phyloP scores from a whole-genome alignment of 2,113 vertebrate genomes.

The Cynoglossus semilaevis region DNA sequence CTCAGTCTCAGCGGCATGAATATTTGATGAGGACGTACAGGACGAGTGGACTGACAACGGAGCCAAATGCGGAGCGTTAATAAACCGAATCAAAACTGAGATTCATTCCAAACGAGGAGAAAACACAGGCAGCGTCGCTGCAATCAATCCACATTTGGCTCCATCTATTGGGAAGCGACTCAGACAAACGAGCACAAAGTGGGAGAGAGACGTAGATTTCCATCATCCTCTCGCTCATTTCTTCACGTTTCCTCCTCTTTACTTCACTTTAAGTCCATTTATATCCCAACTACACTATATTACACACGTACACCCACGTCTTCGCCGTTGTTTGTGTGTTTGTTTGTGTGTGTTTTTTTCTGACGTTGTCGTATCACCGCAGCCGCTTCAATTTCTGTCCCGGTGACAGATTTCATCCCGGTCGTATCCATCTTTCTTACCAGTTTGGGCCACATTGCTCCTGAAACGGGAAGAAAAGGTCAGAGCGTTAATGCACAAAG shows the following conservation, averaged over 20 bases:
- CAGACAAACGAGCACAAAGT: slow-evolving; percentile 42
- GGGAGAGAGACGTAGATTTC: slow-evolving; percentile 29
- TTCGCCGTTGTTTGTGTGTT: too few species aligned
- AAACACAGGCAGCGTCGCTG: slow-evolving; percentile 49
- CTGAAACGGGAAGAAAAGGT: slow-evolving; percentile 68
- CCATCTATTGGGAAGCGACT: slow-evolving; percentile 43
- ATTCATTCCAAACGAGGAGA: slow-evolving; percentile 42
- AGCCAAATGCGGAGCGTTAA: slow-evolving; percentile 49
- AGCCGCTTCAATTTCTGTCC: slow-evolving; percentile 30
- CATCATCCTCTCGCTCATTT: slow-evolving; percentile 13
- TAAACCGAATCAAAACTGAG: slow-evolving; percentile 63
- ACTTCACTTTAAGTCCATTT: slow-evolving; percentile 33
- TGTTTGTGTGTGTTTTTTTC: too few species aligned
- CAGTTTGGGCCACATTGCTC: slow-evolving; percentile 55
- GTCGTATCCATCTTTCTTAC: slow-evolving; percentile 66
- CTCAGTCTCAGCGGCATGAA: slow-evolving; percentile 1
- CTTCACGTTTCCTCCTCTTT: slow-evolving; percentile 13
- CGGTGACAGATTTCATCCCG: slow-evolving; percentile 51
- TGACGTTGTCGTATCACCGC: slow-evolving; percentile 5
- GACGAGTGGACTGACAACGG: slow-evolving; percentile 50
- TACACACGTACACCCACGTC: neutral
- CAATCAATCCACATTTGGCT: slow-evolving; percentile 62
- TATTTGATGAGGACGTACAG: slow-evolving; percentile 23
- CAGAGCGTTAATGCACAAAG: slow-evolving; percentile 64
- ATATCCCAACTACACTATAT: slow-evolving; percentile 9